Evolutionary conservation across 2,888 invertebrate genomes (phyloP), one percentile per base, ranked within the genome.

Genomic region (Lapara coniferarum): DNA sequence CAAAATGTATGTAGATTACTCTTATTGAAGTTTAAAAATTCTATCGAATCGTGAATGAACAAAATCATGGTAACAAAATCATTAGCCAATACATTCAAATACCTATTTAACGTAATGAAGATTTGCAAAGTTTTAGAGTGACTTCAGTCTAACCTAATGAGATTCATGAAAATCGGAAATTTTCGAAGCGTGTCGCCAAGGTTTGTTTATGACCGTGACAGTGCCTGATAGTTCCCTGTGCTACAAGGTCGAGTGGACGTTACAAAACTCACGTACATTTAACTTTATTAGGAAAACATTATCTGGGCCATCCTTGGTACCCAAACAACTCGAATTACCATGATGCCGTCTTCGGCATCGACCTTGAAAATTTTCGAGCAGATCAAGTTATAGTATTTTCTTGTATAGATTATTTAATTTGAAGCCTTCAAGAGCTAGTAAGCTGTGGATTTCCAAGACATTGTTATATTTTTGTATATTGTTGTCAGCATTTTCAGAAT

Each of bases 171-270:
- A 19, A 49, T 19, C 19, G 63, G 19, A 63, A 63, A 49, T 63
- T 63, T 63, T 49, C 49, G 63, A 63, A 63, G 63, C 63, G 63
- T 63, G 49, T 63, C 63, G 63, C 19, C 63, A 63, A 63, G 63
- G 63, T 63, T 63, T 19, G 19, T 46, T 4, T 63, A 49, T 49
- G 63, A 63, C 63, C 63, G 49, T 63, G 63, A 49, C 63, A 46
- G 49, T 30, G 19, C 63, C 63, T 63, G 63, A 46, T 63, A 63
- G 63, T 63, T 63, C 63, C 63, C 19, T 49, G 49, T 63, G 10
- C 19, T 16, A 2, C 63, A 63, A 63, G 63, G 63, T n/a, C 49
- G 46, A 46, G 19, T 19, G 46, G 63, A 63, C 63, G 63, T 63
- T 49, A 63, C 19, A 49, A 49, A 63, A 49, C 12, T 19, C 63